Evolutionary conservation across 2,797 vertebrate species (phyloP).

Genomic region (Tadarida brasiliensis): DNA sequence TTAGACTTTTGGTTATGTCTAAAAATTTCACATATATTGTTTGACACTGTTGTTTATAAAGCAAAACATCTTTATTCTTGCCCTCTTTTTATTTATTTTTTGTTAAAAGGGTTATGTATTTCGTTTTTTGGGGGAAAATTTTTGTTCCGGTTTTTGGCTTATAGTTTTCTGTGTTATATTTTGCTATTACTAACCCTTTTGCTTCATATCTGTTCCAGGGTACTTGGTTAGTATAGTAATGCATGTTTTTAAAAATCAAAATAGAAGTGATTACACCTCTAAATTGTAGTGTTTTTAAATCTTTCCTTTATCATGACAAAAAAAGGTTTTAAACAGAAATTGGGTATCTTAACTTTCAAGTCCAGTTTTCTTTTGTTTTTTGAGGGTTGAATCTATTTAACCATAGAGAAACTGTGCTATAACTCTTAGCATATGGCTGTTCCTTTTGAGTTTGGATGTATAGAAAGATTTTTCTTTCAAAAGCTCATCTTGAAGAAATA

Average conservation of each 20-base stretch:
- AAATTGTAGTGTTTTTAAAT: conserved; percentile 27
- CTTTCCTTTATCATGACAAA: conserved; percentile 44
- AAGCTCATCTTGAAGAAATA: conserved; percentile 61
- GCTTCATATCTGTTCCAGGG: background rate
- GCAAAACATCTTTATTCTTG: conserved; percentile 55
- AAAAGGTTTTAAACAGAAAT: conserved; percentile 68
- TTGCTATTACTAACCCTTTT: background rate
- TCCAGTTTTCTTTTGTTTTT: conserved; percentile 41
- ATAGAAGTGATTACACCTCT: background rate
- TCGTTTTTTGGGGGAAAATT: background rate
- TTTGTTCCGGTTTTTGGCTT: conserved; percentile 34
- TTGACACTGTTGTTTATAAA: conserved; percentile 82
- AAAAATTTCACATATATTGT: conserved; percentile 84
- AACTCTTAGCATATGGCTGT: conserved; percentile 45
- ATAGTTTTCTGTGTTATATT: conserved; percentile 47
- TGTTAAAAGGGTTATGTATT: background rate
- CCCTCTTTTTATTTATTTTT: conserved; percentile 58
- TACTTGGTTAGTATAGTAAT: conserved; percentile 45
- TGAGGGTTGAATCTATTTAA: conserved; percentile 53
- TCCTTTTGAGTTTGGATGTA: conserved; percentile 39
- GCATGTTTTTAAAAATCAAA: conserved; percentile 53
- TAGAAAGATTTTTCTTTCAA: conserved; percentile 66
- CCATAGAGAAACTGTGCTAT: conserved; percentile 28
- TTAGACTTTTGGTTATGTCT: conserved; percentile 61
- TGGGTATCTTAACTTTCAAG: conserved; percentile 35